Evolutionary conservation across 2,797 vertebrate species (phyloP), one percentile per base, ranked within the genome.

Genomic region (Darevskia mixta): DNA sequence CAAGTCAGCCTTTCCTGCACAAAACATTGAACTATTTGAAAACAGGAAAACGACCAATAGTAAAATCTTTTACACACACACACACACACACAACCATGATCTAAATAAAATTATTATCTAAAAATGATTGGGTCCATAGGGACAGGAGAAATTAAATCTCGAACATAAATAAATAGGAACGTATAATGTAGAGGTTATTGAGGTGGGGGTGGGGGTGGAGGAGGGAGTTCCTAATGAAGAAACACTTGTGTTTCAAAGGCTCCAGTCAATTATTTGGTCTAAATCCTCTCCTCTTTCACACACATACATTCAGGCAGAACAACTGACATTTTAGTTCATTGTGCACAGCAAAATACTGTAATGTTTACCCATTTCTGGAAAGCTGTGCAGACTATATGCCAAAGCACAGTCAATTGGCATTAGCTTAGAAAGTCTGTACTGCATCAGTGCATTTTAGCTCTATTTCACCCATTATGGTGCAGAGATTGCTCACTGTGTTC

Each of bases 361-460:
- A 83, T 79, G 43, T 83, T 71, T 86, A 77, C 43, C 75, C 87
- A 73, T 71, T 43, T 83, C 43, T 73, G 43, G 41, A 86, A 88
- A 66, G 90, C 73, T 79, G 69, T 89, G 82, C 69, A 72, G 41
- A 66, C 72, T 75, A 49, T 82, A 86, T 66, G 66, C 87, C 92
- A 93, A 91, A 89, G 83, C 88, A 82, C 79, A 93, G 92, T 88
- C 93, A 92, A 49, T 86, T 90, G 87, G 32, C 93, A 92, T 93
- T 92, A 91, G 71, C 83, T 89, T 85, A 49, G 89, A 89, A 92
- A 92, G 90, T 92, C 89, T 92, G 91, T 79, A 67, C 71, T 92
- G 94, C 93, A 88, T 93, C 93, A 89, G 79, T 95, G 93, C 93
- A 91, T 89, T 92, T 95, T 95, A 96, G 88, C 91, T 94, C 88